Evolutionary conservation across 2,113 vertebrate species (phyloP).

Genomic region (Periophthalmodon schlosseri): DNA sequence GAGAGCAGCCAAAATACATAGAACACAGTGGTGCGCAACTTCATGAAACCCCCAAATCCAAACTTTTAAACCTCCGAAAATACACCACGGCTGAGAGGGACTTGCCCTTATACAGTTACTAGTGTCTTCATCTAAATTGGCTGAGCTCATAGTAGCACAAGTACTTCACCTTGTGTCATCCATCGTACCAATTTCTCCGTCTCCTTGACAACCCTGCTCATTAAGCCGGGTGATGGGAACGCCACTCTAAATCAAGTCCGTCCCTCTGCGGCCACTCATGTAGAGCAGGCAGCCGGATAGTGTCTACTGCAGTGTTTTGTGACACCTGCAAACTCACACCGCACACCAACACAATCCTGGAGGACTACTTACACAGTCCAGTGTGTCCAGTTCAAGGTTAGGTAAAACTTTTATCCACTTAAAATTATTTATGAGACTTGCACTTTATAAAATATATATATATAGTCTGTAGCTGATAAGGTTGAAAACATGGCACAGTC

Average conservation of each 20-base stretch:
- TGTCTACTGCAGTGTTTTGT: slow-evolving; percentile 17
- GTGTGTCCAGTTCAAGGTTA: neutral
- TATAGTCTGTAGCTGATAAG: neutral
- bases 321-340: neutral
- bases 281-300: slow-evolving; percentile 30
- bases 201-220: slow-evolving; percentile 48
- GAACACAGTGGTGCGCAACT: neutral
- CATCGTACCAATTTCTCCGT: slow-evolving; percentile 32
- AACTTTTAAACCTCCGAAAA: neutral
- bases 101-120: neutral
- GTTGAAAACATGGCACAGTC: neutral
- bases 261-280: slow-evolving; percentile 24
- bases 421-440: neutral
- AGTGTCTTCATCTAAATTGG: neutral
- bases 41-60: neutral
- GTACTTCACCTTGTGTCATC: slow-evolving; percentile 20
- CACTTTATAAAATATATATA: neutral
- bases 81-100: neutral
- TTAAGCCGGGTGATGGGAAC: slow-evolving; percentile 51
- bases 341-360: slow-evolving; percentile 11
- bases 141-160: slow-evolving; percentile 6
- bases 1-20: neutral
- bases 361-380: neutral
- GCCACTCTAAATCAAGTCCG: slow-evolving; percentile 45
- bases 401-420: neutral